Percentiles rank a stretch among this genome's conserved stretches.
Conservation (phyloP, 2,113 vertebrate genomes). For the Poicephalus meyeri region DNA sequence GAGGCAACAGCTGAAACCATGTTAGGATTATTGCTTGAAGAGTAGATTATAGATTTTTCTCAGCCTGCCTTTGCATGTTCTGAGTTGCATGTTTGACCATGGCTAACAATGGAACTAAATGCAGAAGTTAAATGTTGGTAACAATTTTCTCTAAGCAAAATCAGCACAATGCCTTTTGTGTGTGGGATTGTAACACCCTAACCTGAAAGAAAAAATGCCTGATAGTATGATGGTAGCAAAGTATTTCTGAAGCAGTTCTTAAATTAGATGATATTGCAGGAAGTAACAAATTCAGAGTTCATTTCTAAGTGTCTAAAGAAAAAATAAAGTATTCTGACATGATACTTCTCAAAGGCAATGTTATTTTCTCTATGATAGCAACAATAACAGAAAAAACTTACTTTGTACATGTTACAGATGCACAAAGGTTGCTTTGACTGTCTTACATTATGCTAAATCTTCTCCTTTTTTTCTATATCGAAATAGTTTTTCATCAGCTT, state of each 20-base stretch:
- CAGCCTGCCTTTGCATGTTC: neutral
- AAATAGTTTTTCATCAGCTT: neutral
- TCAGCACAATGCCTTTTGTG: neutral
- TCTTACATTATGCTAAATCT: neutral
- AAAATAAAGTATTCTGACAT: neutral
- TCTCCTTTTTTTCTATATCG: neutral
- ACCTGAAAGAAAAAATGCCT: neutral
- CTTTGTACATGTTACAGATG: neutral
- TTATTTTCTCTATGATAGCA: neutral
- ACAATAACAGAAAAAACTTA: neutral
- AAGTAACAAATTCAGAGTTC: neutral
- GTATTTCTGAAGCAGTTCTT: neutral
- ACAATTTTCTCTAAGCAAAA: neutral
- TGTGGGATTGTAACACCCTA: neutral
- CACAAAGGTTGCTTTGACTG: neutral
- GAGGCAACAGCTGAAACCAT: fast-evolving
- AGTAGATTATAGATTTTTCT: neutral
- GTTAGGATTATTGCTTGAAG: neutral
- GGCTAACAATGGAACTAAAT: neutral
- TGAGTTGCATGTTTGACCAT: neutral
- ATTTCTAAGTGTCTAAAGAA: neutral
- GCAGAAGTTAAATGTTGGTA: neutral
- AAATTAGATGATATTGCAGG: neutral
- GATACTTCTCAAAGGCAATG: neutral
- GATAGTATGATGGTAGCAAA: neutral